Conservation (phyloP, 2,888 invertebrate species). For the Branchipolynoe longqiensis region DNA sequence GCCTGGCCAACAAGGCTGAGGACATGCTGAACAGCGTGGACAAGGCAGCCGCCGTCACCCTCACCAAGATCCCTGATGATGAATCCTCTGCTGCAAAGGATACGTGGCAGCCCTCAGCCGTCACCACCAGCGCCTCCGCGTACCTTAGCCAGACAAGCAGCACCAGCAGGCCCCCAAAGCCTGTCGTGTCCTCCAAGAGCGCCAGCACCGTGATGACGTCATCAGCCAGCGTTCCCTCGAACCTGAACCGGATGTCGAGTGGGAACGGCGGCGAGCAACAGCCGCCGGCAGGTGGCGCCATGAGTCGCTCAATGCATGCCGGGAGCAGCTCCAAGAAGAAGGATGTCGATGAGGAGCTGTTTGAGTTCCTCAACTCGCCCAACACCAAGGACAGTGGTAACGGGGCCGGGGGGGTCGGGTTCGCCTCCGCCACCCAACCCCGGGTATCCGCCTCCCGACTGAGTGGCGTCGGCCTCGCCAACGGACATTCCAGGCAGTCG, state of each 20-base stretch:
- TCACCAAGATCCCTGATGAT: constrained; percentile 69
- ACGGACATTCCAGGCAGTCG: constrained; percentile 78
- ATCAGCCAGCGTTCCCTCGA: constrained; percentile 73
- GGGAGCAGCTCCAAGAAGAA: constrained; percentile 66
- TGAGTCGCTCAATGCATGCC: constrained; percentile 6
- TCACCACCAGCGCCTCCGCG: background rate
- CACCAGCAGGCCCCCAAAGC: background rate
- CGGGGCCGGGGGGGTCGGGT: constrained; percentile 59
- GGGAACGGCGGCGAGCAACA: no score
- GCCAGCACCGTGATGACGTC: constrained; percentile 63
- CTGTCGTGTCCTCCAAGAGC: background rate
- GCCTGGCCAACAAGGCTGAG: constrained; percentile 89
- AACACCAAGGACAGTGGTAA: constrained; percentile 68
- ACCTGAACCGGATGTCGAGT: constrained; percentile 65
- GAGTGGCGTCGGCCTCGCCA: background rate
- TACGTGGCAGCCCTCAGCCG: constrained; percentile 1
- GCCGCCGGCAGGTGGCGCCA: constrained; percentile 60
- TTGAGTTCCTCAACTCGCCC: constrained; percentile 82
- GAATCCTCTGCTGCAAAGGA: no score
- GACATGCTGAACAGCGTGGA: constrained; percentile 89
- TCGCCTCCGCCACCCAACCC: constrained; percentile 65
- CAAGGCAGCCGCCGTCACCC: constrained; percentile 87
- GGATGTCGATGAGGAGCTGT: constrained; percentile 81
- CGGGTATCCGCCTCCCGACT: no score
- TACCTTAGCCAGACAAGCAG: constrained; percentile 14